Base-by-base conservation (phyloP, 1,140 invertebrate species). In the Choristoneura fumiferana region DNA sequence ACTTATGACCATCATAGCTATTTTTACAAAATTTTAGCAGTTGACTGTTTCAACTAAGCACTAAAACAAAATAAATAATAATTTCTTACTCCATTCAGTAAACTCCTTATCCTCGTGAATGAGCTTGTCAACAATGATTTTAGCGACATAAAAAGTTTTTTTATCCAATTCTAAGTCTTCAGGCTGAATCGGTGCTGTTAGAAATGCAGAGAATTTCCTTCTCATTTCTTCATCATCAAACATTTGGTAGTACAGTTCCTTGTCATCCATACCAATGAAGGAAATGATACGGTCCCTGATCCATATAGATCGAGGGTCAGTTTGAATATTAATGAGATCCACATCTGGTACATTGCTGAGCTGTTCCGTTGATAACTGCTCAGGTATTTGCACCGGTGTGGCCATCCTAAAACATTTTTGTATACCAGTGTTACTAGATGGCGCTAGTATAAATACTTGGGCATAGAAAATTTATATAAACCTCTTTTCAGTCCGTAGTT, bases 101-200 rank as follows among this genome's bases (percentile, higher is more conserved):
- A 84, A 89, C 49, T 89, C 86, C 43, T 84, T 89, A 43, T 89
- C 86, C 60, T 86, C 86, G 70, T 89, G 77, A 38, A 87, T 87
- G 10, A 89, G 74, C 22, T 89, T 87, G 33, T 89, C 84, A 0
- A 87, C 81, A 54, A 89, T 81, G 17, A 84, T 78, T 60, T 87
- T 89, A 1, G 73, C 60, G 0, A 89, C 63, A 58, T 79, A 86
- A 22, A 89, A 84, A 0, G 74, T 73, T 59, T 67, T 79, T 35
- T 84, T 86, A 13, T 87, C 74, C 9, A 87, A 63, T 0, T 67
- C 65, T 17, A 77, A 43, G 38, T 89, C 84, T 54, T 76, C 75
- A 3, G 71, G 69, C 13, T 71, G 62, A 3, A 85, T 43, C 0
- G 82, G 71, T 4, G 72, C 53, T 8, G 71, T 68, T 8, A 89